Evolutionary conservation across 2,888 invertebrate genomes (phyloP).

Genomic region (Tribolium freemani): DNA sequence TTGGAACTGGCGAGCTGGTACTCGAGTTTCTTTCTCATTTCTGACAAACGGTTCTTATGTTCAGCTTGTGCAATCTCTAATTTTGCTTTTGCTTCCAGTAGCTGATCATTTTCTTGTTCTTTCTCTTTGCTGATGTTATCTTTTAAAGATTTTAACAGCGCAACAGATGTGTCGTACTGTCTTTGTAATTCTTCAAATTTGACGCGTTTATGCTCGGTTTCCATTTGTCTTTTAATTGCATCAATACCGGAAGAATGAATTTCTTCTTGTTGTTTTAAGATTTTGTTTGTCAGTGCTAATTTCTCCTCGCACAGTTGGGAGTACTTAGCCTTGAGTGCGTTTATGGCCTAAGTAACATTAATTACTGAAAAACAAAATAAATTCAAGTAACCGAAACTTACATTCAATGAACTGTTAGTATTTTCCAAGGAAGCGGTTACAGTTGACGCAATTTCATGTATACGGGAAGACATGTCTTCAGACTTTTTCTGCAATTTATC

Average conservation of each 20-base stretch:
- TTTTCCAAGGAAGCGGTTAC: not conserved
- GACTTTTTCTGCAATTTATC: not conserved
- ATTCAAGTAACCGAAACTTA: not conserved
- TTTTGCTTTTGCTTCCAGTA: not conserved
- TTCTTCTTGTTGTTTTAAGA: not conserved
- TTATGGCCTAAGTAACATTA: not conserved
- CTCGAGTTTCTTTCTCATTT: not conserved
- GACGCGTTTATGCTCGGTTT: not conserved
- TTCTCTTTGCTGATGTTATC: not conserved
- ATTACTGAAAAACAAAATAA: not conserved
- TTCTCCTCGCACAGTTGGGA: conserved; percentile 4
- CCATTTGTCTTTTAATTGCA: not conserved
- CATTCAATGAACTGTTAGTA: not conserved
- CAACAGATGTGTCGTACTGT: not conserved
- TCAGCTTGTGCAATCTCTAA: not conserved
- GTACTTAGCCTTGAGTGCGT: not conserved
- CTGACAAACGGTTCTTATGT: not conserved
- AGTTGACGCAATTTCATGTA: not conserved
- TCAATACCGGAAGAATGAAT: not conserved
- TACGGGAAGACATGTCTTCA: not conserved
- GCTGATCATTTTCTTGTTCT: not conserved
- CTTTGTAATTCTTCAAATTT: conserved; percentile 12
- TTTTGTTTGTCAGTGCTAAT: not conserved
- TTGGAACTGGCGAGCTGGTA: not conserved
- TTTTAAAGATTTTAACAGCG: not conserved